A percentile compares a stretch with the other conserved stretches of the same genome.
Conservation (phyloP, 2,797 vertebrate species). For the Tragopan temminckii region DNA sequence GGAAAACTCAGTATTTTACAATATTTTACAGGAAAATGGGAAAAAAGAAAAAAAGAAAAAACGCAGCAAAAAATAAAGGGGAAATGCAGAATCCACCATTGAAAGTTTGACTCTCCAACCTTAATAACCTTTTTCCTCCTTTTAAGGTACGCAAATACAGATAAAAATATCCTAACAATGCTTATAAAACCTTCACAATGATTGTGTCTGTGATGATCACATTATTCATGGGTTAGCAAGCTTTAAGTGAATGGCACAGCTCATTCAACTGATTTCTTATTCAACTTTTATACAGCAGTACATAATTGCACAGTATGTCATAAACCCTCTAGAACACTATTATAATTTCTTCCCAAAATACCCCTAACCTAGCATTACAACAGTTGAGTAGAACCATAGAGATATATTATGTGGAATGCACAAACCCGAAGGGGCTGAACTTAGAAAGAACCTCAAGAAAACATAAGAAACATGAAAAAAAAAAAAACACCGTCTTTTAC, state of each 20-base stretch:
- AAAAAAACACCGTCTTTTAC: background rate
- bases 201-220: background rate
- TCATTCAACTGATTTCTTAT: conserved; percentile 65
- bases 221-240: conserved; percentile 43
- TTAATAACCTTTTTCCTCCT: background rate
- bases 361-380: conserved; percentile 46
- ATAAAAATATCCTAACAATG: conserved; percentile 7
- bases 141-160: conserved; percentile 12
- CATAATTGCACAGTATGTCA: conserved; percentile 24
- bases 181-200: conserved; percentile 13
- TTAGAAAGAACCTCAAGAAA: conserved; percentile 7
- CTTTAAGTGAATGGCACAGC: conserved; percentile 4
- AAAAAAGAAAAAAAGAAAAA: background rate
- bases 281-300: background rate
- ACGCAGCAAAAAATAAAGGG: background rate
- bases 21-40: background rate
- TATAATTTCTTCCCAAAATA: conserved; percentile 51
- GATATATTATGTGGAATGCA: conserved; percentile 1
- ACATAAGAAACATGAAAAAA: conserved; percentile 34
- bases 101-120: background rate
- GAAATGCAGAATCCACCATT: background rate
- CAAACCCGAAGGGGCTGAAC: background rate
- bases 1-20: background rate
- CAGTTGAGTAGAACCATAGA: background rate
- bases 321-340: conserved; percentile 27